Conservation (phyloP, 2,888 invertebrate species). For the Pelosia muscerda region DNA sequence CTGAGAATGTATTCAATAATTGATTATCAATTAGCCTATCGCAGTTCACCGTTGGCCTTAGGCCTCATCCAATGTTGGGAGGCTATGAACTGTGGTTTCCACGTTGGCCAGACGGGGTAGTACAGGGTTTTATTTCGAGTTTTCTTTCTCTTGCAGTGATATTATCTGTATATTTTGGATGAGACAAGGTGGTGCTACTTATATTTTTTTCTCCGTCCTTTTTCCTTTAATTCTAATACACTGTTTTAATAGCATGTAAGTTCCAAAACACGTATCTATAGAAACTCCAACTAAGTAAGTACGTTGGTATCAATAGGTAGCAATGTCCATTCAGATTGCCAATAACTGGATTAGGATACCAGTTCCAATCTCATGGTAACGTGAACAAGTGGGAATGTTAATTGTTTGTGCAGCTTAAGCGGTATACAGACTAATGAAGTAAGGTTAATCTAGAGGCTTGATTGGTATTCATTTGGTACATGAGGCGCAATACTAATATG, state of each 20-base stretch:
- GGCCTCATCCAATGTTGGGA: too few species aligned
- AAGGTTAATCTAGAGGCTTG: neutral
- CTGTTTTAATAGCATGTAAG: neutral
- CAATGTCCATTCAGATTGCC: conserved; percentile 23
- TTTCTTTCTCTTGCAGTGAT: too few species aligned
- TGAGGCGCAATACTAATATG: neutral
- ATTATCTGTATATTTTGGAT: too few species aligned
- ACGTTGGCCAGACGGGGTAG: too few species aligned
- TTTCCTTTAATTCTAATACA: neutral
- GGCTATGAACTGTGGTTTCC: too few species aligned
- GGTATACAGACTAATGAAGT: conserved; percentile 10
- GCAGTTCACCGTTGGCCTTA: too few species aligned
- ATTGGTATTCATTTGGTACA: neutral
- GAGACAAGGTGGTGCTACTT: too few species aligned
- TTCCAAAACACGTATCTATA: neutral
- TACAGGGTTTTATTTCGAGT: too few species aligned
- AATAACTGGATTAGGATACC: conserved; percentile 36
- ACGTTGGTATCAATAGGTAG: conserved; percentile 5
- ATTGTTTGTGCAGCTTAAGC: conserved; percentile 18
- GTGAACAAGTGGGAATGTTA: conserved; percentile 5
- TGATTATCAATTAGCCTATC: too few species aligned
- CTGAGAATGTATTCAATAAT: too few species aligned
- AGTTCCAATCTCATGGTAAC: conserved; percentile 32
- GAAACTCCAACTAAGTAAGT: conserved; percentile 5
- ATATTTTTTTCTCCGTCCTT: too few species aligned